These are phyloP conservation scores for Tetranychus truncatus DNA, from an alignment of 2,888 invertebrate genomes.

Conservation along the genomic window DNA sequence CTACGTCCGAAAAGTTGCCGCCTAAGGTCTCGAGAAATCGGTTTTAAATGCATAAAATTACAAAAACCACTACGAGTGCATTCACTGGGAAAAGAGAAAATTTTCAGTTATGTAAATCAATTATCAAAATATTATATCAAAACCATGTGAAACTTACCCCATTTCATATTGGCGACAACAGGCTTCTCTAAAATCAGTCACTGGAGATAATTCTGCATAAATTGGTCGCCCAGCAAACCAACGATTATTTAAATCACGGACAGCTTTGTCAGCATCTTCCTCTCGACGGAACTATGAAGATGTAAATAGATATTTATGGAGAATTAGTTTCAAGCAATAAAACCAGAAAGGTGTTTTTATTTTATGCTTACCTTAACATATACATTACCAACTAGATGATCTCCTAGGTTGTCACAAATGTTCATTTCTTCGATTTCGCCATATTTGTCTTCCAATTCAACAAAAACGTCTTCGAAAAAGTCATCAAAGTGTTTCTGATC, in stretches of 20 bases:
- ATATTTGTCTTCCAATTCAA: conserved; percentile 95
- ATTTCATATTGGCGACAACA: conserved; percentile 99
- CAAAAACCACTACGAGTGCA: conserved; percentile 97
- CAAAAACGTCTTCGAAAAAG: conserved; percentile 98
- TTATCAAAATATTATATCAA: not conserved
- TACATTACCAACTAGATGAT: conserved; percentile 95
- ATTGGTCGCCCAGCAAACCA: conserved; percentile 98
- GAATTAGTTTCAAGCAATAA: too few species aligned
- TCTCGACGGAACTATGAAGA: conserved; percentile 62
- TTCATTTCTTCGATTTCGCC: conserved; percentile 99
- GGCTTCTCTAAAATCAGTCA: conserved; percentile 96
- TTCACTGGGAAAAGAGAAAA: conserved; percentile 41
- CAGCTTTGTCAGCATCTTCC: conserved; percentile 94
- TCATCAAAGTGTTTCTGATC: conserved; percentile 99
- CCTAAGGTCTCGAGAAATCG: conserved; percentile 80
- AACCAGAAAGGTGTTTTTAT: not conserved
- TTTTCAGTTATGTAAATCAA: not conserved
- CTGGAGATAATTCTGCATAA: conserved; percentile 92
- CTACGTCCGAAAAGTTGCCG: conserved; percentile 41
- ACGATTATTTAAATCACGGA: conserved; percentile 86
- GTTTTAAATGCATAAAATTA: conserved; percentile 99
- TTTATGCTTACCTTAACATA: conserved; percentile 64
- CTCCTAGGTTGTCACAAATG: conserved; percentile 96
- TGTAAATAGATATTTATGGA: not conserved
- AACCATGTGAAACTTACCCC: conserved; percentile 43